Base-by-base conservation (phyloP, 1,140 invertebrate species). In the Hycleus phaleratus region DNA sequence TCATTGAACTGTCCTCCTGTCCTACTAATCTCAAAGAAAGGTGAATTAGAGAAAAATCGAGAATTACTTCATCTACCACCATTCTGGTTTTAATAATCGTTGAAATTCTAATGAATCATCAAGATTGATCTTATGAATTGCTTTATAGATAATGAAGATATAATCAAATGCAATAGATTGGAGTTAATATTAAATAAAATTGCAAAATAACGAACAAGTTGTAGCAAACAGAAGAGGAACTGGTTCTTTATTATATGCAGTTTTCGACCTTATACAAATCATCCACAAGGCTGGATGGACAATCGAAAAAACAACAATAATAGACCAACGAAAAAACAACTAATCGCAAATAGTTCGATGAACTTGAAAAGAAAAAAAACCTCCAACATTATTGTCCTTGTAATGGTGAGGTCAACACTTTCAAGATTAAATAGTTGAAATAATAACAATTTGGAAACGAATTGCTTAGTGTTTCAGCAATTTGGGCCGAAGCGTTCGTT, bases 1-100 rank as follows among this genome's bases (percentile, higher is more conserved):
- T 61, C 64, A 57, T 61, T 64, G 64, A 66, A 61, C 64, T 64
- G 63, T 55, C 64, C 64, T 58, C 64, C 49, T 66, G 62, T 61
- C 64, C 64, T 66, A 66, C 64, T 62, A 66, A 62, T 59, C 60
- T 46, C 48, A 57, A 60, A 63, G 62, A 61, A 64, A 64, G 63
- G 64, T 64, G 55, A 64, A 38, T 45, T 46, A 52, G 56, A 59
- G 56, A 55, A 56, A 51, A 60, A 57, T 42, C 48, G 43, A 58
- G 39, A 61, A 46, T 25, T 46, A 46, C 32, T 32, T 32, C 32
- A 32, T 32, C 7, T 32, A 18, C 18, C 18, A 18, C 32, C 7
- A 32, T 32, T 5, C 32, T 18, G 18, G 18, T 18, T 1, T 18
- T 18, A 7, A 32, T 32, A 32, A 32, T 32, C 32, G 32, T 18